These are phyloP conservation scores for Heteronetta atricapilla DNA, from an alignment of 2,113 vertebrate species.

Conservation along the genomic window DNA sequence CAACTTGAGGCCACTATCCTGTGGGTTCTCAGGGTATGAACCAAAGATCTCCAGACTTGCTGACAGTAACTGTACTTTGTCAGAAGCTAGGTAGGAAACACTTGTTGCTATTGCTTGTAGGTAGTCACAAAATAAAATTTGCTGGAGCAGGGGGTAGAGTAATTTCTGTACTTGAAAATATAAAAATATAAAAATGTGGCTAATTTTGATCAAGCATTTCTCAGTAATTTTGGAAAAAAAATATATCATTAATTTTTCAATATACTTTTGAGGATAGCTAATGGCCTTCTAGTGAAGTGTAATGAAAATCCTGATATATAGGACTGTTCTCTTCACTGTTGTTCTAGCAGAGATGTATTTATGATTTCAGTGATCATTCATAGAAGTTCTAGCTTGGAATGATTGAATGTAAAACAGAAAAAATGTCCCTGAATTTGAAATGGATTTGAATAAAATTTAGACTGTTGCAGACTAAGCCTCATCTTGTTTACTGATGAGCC, in stretches of 20 bases:
- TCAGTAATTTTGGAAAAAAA: neutral
- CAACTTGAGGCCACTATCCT: neutral
- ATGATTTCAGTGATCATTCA: neutral
- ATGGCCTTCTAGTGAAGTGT: neutral
- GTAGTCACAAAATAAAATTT: neutral
- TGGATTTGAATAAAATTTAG: neutral
- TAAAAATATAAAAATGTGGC: neutral
- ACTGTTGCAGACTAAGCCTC: neutral
- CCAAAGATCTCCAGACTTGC: neutral
- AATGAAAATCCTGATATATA: neutral
- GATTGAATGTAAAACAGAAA: neutral
- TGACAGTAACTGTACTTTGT: neutral
- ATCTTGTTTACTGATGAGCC: neutral
- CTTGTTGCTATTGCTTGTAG: neutral
- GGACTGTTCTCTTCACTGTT: neutral
- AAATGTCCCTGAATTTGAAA: neutral
- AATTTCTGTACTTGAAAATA: neutral
- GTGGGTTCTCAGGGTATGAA: neutral
- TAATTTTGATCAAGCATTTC: neutral
- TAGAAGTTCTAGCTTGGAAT: neutral
- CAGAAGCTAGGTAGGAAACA: neutral
- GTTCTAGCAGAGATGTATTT: neutral
- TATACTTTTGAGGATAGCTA: neutral
- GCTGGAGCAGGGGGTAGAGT: accelerated
- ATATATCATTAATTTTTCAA: neutral